Evolutionary conservation across 35 echinoderm and acorn worm species (phyloP).

Genomic region (Lytechinus pictus): DNA sequence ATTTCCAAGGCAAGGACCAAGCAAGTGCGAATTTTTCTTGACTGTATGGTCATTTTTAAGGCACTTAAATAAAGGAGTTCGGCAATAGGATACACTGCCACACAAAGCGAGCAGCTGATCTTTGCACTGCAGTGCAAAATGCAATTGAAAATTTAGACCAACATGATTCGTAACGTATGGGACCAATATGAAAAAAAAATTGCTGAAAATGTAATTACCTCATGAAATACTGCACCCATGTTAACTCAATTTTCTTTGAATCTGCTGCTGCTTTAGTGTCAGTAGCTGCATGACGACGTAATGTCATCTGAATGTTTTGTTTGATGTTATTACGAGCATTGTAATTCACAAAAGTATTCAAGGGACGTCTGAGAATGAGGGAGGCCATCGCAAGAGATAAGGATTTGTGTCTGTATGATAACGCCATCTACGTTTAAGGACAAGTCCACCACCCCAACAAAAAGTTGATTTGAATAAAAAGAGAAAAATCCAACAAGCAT

Average conservation of each 20-base stretch:
- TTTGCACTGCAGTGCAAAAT: too few relatives aligned
- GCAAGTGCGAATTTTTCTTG: too few relatives aligned
- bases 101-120: too few relatives aligned
- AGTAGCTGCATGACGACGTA: slow-evolving; percentile 26
- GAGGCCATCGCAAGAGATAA: background rate
- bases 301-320: slow-evolving; percentile 1
- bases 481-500: too few relatives aligned
- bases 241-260: slow-evolving; percentile 25
- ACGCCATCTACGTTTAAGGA: background rate
- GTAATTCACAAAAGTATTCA: background rate
- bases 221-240: slow-evolving; percentile 62
- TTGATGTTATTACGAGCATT: background rate
- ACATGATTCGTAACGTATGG: background rate
- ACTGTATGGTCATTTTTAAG: too few relatives aligned
- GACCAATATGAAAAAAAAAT: background rate
- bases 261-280: slow-evolving; percentile 14
- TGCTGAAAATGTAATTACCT: slow-evolving; percentile 7
- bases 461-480: too few relatives aligned
- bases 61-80: too few relatives aligned
- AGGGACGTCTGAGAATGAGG: background rate
- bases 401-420: background rate
- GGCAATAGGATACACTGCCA: too few relatives aligned
- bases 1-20: too few relatives aligned
- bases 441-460: background rate
- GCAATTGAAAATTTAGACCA: too few relatives aligned